Base-by-base conservation (phyloP, 2,797 vertebrate genomes). In the Gymnopithys bicolor region DNA sequence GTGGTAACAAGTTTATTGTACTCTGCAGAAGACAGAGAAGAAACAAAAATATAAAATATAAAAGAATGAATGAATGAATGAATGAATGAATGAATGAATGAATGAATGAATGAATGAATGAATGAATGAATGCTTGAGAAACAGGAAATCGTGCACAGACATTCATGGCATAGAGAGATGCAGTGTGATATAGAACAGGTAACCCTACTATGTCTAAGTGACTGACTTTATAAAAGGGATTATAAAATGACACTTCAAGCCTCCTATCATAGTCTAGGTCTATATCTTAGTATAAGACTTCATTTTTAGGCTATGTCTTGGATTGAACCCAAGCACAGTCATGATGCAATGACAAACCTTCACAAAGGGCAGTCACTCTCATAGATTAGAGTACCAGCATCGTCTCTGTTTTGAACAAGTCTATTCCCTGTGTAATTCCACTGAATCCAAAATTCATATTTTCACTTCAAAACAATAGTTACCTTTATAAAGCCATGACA, bases 21-120 rank as follows among this genome's bases (percentile, higher is more conserved):
- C 12, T 28, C 35, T 18, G 21, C 0, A 0, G 17, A 68, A 43
- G 19, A 60, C 3, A 67, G 25, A 62, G 51, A 35, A 64, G 27
- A 37, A 37, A 25, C 15, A 59, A 46, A 45, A 13, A 49, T 11
- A 84, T 4, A 10, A 30, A 58, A 51, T 12, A 32, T 19, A 10
- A 56, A 56, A 49, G 8, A 41, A 69, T 33, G 24, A 52, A 51
- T 19, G 8, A 41, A 41, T 10, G 10, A 41, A 69, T 33, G 24
- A 52, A 51, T 19, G 8, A 41, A 41, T 11, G 16, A 35, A 51
- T 10, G 6, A 68, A 41, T 10, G 19, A 82, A 35, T 35, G 10
- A 41, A 69, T 33, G 24, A 52, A 51, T 19, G 8, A 41, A 41
- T 11, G 16, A 35, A 51, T 10, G 6, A 68, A 41, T 10, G 19